Evolutionary conservation across 1,140 invertebrate species (phyloP), one percentile per base, ranked within the genome.

Genomic region (Drosophila eugracilis): DNA sequence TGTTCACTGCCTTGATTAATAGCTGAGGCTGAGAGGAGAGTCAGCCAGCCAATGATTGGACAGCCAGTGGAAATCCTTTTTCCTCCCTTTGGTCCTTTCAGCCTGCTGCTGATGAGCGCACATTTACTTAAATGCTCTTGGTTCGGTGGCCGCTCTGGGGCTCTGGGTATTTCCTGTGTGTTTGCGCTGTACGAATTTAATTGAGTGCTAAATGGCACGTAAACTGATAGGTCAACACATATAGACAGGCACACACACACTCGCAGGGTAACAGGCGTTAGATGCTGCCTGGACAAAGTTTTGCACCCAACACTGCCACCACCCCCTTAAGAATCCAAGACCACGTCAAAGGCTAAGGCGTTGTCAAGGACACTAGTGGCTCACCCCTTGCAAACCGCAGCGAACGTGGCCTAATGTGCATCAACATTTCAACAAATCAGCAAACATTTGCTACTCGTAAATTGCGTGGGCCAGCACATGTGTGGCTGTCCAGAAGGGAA

Each of bases 121-220:
- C 80, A 85, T 85, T 85, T 85, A 65, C 76, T 80, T 72, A 85
- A 86, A 76, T 76, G 79, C 65, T 66, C 37, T 32, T 63, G 73
- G 34, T 69, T 76, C 49, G 58, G 34, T 54, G 15, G 50, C 47
- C 65, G 36, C 58, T 45, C 32, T n/a, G n/a, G n/a, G n/a, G n/a
- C n/a, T n/a, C n/a, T n/a, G 54, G 63, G 49, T 69, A 36, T 47
- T 66, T 71, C 66, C 69, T 62, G 55, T 78, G 75, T 77, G 76
- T 86, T 53, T 75, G 62, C 72, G 63, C 48, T 77, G 60, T 84
- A 63, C 69, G 72, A 83, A 90, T 84, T 90, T 90, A 90, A 90
- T 88, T 90, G 88, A 90, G 88, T 90, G 88, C 83, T 90, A 90
- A 90, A 90, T 90, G 88, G 83, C 77, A 90, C 77, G 88, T 90